These are phyloP conservation scores for Vanessa atalanta DNA, from an alignment of 1,140 invertebrate species.

Conservation along the genomic window DNA sequence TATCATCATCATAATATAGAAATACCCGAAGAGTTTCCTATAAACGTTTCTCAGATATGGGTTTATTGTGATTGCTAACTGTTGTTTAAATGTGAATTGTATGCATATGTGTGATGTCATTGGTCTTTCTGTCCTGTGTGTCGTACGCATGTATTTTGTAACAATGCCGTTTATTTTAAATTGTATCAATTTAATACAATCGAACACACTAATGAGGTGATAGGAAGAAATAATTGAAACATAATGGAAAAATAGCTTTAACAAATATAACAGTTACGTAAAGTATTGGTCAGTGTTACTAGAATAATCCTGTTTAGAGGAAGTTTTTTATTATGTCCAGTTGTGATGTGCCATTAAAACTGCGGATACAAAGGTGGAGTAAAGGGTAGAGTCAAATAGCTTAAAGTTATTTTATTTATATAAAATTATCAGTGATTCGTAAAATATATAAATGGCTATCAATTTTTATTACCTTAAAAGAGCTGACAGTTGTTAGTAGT, in stretches of 20 bases:
- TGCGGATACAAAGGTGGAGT: too few species aligned
- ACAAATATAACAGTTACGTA: conserved; percentile 5
- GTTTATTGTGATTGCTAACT: not conserved
- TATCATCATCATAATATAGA: not conserved
- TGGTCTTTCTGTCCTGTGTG: conserved; percentile 31
- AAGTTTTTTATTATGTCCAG: not conserved
- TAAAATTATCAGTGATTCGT: too few species aligned
- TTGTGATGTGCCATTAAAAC: not conserved
- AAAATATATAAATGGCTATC: too few species aligned
- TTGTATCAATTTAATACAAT: conserved; percentile 9
- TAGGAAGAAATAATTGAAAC: conserved; percentile 2
- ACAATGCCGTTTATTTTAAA: conserved; percentile 20
- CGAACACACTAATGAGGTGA: conserved; percentile 27
- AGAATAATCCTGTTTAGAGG: not conserved
- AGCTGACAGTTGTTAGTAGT: too few species aligned
- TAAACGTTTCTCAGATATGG: too few species aligned
- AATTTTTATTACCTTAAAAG: too few species aligned
- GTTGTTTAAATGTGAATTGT: conserved; percentile 13
- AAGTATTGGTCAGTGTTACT: not conserved
- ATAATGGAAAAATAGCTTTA: not conserved
- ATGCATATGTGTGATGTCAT: conserved; percentile 33
- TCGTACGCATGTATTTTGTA: conserved; percentile 31
- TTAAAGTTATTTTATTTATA: too few species aligned
- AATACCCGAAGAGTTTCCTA: not conserved
- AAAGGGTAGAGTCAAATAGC: too few species aligned